Evolutionary conservation across 2,113 vertebrate species (phyloP).

Genomic region (Callocephalon fimbriatum): DNA sequence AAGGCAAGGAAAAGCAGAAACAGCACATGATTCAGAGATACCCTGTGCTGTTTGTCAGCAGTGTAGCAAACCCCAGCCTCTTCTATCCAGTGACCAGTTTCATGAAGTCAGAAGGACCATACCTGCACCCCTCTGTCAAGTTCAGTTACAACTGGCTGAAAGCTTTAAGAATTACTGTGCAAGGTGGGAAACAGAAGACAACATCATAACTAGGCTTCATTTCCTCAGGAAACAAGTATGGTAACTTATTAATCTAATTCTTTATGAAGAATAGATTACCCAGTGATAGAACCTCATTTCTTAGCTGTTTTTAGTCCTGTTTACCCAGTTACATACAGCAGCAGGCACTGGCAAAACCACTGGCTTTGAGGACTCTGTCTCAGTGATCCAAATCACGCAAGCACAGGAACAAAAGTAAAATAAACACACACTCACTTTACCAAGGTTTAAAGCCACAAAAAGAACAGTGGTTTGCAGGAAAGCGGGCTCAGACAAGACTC

Average conservation of each 20-base stretch:
- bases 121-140: not conserved
- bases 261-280: not conserved
- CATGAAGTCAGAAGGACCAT: not conserved
- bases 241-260: not conserved
- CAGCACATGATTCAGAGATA: fast-evolving
- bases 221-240: not conserved
- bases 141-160: not conserved
- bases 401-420: not conserved
- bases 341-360: not conserved
- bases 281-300: not conserved
- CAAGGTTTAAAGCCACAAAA: not conserved
- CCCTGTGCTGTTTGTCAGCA: not conserved
- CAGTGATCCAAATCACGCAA: not conserved
- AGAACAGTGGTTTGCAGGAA: not conserved
- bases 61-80: not conserved
- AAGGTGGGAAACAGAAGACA: not conserved
- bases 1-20: not conserved
- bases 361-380: not conserved
- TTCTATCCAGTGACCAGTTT: not conserved
- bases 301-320: not conserved
- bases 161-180: not conserved
- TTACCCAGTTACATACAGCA: not conserved
- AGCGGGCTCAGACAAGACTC: not conserved
- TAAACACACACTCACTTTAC: not conserved
- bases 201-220: not conserved